These are phyloP conservation scores for Esperia sulphurella DNA, from an alignment of 2,888 invertebrate species.

Conservation along the genomic window DNA sequence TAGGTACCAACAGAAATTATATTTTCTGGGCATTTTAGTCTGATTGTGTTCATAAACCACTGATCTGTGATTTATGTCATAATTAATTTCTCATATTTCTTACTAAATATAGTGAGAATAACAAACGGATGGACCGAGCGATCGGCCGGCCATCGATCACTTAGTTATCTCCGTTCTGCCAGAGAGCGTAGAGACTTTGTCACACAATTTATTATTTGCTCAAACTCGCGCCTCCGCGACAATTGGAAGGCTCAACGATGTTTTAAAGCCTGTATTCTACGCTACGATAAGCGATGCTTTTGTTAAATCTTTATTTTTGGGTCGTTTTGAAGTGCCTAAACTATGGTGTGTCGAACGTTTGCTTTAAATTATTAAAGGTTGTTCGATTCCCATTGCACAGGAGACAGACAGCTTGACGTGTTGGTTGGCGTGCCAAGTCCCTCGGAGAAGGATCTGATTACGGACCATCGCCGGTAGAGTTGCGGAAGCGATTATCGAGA, in stretches of 20 bases:
- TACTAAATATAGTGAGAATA: background rate
- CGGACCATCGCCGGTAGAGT: no score
- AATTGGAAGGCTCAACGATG: background rate
- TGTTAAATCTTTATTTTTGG: background rate
- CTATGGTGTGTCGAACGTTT: background rate
- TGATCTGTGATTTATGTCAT: background rate
- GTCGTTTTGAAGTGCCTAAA: background rate
- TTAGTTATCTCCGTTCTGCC: conserved; percentile 10
- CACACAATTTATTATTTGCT: conserved; percentile 10
- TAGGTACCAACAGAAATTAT: no score
- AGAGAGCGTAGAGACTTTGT: conserved; percentile 1
- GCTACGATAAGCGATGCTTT: background rate
- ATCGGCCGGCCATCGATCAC: conserved; percentile 10
- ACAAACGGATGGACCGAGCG: background rate
- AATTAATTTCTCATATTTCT: background rate
- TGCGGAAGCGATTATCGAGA: no score
- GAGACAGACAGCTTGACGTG: no score
- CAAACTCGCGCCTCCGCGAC: conserved; percentile 1
- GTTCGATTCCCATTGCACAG: no score
- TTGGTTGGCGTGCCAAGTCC: no score
- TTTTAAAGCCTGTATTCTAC: background rate
- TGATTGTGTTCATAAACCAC: no score
- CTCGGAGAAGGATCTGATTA: no score
- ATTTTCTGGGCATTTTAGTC: no score
- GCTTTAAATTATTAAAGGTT: no score